A percentile compares a stretch with the other conserved stretches of the same genome.
phyloP scores from a whole-genome alignment of 1,140 invertebrate genomes.

The Acromyrmex heyeri region DNA sequence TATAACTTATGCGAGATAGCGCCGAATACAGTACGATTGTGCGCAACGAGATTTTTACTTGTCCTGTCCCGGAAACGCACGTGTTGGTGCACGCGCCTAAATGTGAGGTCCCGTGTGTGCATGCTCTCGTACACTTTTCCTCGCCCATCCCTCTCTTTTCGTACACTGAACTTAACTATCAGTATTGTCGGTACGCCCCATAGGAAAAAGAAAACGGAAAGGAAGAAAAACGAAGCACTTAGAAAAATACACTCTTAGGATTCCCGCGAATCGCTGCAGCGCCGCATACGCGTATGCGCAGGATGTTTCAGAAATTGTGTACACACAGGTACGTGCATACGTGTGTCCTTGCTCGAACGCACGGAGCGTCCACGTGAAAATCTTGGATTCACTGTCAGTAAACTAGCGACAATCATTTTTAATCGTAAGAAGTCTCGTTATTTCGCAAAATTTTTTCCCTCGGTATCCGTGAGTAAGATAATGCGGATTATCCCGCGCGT shows the following conservation, averaged over 20 bases:
- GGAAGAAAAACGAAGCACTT: conserved; percentile 58
- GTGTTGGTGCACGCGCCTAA: conserved; percentile 57
- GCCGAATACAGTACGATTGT: conserved; percentile 68
- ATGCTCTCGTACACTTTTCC: conserved; percentile 34
- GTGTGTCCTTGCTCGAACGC: conserved; percentile 33
- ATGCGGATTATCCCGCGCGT: neutral
- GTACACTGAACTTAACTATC: conserved; percentile 60
- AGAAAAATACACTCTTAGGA: conserved; percentile 70
- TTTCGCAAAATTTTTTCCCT: neutral
- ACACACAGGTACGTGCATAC: conserved; percentile 1
- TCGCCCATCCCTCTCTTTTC: neutral
- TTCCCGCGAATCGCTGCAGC: conserved; percentile 43
- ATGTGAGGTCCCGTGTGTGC: conserved; percentile 71
- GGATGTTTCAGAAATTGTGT: conserved; percentile 34
- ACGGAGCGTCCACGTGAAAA: conserved; percentile 22
- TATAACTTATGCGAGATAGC: conserved; percentile 68
- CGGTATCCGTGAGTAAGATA: neutral
- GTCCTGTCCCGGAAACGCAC: conserved; percentile 50
- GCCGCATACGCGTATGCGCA: neutral
- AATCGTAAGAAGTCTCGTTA: conserved; percentile 12
- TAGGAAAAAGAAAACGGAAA: conserved; percentile 54
- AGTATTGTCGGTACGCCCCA: conserved; percentile 67
- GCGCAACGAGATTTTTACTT: conserved; percentile 69
- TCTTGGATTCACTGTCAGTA: conserved; percentile 9
- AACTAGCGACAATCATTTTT: neutral